Base-by-base conservation (phyloP, 2,797 vertebrate genomes). In the Eremophila alpestris region DNA sequence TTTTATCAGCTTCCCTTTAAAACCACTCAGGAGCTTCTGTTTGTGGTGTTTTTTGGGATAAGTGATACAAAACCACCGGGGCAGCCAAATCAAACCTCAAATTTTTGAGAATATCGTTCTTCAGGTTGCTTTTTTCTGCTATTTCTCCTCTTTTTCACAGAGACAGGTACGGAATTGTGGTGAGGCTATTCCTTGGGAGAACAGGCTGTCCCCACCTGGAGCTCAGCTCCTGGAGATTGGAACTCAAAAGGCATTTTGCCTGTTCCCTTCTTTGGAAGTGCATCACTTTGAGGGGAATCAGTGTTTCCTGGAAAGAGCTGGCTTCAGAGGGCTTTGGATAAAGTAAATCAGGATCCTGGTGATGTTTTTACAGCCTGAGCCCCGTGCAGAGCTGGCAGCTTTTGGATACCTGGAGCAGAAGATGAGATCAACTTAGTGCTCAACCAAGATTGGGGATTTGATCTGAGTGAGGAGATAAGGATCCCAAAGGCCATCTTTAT, bases 401-500 rank as follows among this genome's bases (percentile, higher is more conserved):
- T 36, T n/a, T 36, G 84, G 76, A 16, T 52, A 9, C 34, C 36
- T 24, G 0, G 36, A 1, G 34, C 67, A 82, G 67, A 92, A 82
- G 67, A 92, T 2, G 32, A 91, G 87, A 97, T 90, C 76, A 89
- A 67, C 32, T 64, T 16, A 73, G 45, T 4, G 2, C 7, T 3
- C 65, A 75, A 46, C 85, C 41, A 6, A 86, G 83, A 82, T 76
- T 41, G 2, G 13, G 87, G 87, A 41, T 83, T 92, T 91, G 91
- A 93, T 92, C 83, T 93, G 69, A 88, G 89, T 14, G 60, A 27
- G 56, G 59, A 86, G 95, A 83, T 88, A 92, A 94, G 74, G 67
- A 76, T 40, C 94, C 94, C 95, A 88, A 91, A 94, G 87, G 55
- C 20, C 48, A 60, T 2, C 34, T 94, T 96, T 93, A 94, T 70